phyloP scores from a whole-genome alignment of 2,888 invertebrate genomes.

The Andrena trimmerana region DNA sequence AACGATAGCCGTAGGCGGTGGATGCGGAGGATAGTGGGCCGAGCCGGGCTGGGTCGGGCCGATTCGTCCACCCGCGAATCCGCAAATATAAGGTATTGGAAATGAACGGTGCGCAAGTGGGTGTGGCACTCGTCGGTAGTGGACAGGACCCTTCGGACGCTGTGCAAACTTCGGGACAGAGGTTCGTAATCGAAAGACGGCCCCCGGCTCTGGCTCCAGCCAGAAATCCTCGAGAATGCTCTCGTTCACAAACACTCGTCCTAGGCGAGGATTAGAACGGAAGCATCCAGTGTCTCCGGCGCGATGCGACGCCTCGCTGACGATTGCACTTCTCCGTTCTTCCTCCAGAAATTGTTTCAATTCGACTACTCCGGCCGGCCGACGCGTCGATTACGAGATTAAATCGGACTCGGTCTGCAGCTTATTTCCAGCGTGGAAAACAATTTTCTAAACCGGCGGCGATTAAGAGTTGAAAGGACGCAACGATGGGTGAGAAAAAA shows the following conservation, averaged over 20 bases:
- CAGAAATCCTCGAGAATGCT: slow-evolving; percentile 65
- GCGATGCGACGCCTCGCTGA: slow-evolving; percentile 46
- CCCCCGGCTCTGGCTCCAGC: slow-evolving; percentile 24
- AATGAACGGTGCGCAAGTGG: slow-evolving; percentile 57
- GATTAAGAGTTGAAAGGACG: slow-evolving; percentile 27
- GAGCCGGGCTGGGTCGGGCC: background rate
- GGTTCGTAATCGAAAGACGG: slow-evolving; percentile 70
- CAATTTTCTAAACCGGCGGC: slow-evolving; percentile 35
- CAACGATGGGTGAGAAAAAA: background rate
- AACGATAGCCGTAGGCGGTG: background rate
- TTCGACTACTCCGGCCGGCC: slow-evolving; percentile 31
- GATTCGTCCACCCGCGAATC: slow-evolving; percentile 42
- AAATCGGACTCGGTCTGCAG: slow-evolving; percentile 39
- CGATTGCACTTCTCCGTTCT: slow-evolving; percentile 58
- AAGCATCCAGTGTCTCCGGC: slow-evolving; percentile 48
- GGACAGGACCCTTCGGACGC: slow-evolving; percentile 68
- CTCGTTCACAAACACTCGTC: slow-evolving; percentile 67
- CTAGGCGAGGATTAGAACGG: slow-evolving; percentile 58
- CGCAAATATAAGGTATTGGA: slow-evolving; percentile 66
- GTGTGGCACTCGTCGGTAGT: slow-evolving; percentile 61
- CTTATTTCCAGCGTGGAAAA: slow-evolving; percentile 44
- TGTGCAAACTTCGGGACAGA: slow-evolving; percentile 70
- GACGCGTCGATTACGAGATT: slow-evolving; percentile 62
- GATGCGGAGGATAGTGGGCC: background rate
- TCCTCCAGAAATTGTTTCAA: slow-evolving; percentile 57